A percentile compares a stretch with the other conserved stretches of the same genome.
Conservation (phyloP, 2,113 vertebrate genomes). For the Pseudolaguvia tuberculata region DNA sequence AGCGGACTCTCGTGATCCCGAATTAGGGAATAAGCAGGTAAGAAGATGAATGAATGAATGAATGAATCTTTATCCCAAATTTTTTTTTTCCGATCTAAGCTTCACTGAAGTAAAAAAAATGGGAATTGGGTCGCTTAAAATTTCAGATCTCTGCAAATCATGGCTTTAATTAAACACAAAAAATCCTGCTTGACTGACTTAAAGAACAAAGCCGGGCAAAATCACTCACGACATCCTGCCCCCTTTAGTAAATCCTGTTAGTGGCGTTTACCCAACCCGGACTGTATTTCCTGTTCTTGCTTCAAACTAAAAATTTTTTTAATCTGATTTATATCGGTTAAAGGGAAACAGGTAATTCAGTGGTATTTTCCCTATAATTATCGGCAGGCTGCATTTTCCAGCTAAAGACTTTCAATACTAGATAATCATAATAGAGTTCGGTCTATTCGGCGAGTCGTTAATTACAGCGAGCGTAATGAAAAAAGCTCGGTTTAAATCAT, state of each 20-base stretch:
- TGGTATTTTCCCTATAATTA: conserved; percentile 59
- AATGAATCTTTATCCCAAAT: no score
- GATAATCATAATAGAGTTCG: no score
- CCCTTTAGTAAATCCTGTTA: conserved; percentile 1
- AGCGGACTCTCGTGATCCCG: no score
- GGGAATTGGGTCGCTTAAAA: neutral
- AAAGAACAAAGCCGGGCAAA: neutral
- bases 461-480: neutral
- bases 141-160: neutral
- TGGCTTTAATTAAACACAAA: neutral
- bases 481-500: neutral
- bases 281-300: conserved; percentile 48
- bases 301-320: conserved; percentile 22
- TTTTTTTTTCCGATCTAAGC: no score
- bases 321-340: conserved; percentile 59
- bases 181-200: neutral
- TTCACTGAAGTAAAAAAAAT: no score
- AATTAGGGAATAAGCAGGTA: no score
- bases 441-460: neutral
- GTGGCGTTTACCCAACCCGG: conserved; percentile 47
- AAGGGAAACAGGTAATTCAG: conserved; percentile 58
- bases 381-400: conserved; percentile 46
- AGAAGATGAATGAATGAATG: no score
- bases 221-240: neutral
- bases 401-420: conserved; percentile 4